These are phyloP conservation scores for Apantesis nais DNA, from an alignment of 2,888 invertebrate species.

Conservation along the genomic window DNA sequence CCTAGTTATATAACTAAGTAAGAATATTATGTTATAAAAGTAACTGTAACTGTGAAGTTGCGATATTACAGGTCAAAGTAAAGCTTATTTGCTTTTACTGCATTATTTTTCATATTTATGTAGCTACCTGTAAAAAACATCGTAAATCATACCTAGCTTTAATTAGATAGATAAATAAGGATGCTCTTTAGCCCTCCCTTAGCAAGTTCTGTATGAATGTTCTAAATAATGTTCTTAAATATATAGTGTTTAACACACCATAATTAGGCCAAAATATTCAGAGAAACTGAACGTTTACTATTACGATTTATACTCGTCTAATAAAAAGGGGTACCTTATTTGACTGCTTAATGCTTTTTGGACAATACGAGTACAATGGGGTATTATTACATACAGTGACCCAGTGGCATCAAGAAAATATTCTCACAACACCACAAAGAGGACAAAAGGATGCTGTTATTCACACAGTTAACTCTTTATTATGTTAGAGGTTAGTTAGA, in stretches of 20 bases:
- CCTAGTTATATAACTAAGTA: background rate
- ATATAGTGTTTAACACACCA: too few relatives aligned
- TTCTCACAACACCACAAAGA: slow-evolving; percentile 82
- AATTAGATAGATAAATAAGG: too few relatives aligned
- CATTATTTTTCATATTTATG: too few relatives aligned
- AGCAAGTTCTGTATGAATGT: too few relatives aligned
- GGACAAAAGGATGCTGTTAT: slow-evolving; percentile 84
- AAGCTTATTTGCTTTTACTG: background rate
- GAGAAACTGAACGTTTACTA: slow-evolving; percentile 46
- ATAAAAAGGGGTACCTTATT: slow-evolving; percentile 53
- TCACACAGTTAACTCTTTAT: slow-evolving; percentile 83
- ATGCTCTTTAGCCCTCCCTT: too few relatives aligned
- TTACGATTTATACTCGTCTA: slow-evolving; percentile 41
- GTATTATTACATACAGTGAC: slow-evolving; percentile 54
- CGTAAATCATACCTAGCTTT: too few relatives aligned
- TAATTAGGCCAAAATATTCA: slow-evolving; percentile 41
- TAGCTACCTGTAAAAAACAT: too few relatives aligned
- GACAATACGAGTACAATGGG: slow-evolving; percentile 59
- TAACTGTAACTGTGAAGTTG: background rate
- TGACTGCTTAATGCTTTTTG: slow-evolving; percentile 56
- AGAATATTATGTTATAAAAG: background rate
- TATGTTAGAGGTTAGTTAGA: slow-evolving; percentile 60
- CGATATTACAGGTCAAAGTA: background rate
- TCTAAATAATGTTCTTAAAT: too few relatives aligned
- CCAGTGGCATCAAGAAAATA: slow-evolving; percentile 65